A percentile compares a stretch with the other conserved stretches of the same genome.
Evolutionary conservation across 2,888 invertebrate genomes (phyloP).

Genomic region (Dolomedes plantarius): DNA sequence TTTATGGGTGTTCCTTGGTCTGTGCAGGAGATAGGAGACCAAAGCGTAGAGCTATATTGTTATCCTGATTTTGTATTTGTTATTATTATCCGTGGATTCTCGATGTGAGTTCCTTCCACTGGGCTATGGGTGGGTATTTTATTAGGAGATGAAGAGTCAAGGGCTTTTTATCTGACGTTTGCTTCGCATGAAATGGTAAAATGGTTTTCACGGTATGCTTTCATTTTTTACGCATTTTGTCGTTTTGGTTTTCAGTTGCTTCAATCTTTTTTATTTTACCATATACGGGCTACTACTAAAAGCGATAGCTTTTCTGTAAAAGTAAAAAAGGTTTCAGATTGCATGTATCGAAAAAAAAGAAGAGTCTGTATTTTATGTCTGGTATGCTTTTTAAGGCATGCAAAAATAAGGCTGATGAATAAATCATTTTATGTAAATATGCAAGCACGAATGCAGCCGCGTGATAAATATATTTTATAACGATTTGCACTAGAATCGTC

Average conservation of each 20-base stretch:
- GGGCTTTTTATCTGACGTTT: background rate
- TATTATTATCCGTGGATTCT: background rate
- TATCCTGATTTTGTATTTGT: background rate
- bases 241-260: background rate
- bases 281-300: no score
- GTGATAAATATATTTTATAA: no score
- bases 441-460: no score
- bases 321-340: no score
- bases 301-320: no score
- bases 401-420: no score
- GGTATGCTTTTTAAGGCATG: no score
- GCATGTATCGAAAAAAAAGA: no score
- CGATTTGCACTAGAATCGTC: no score
- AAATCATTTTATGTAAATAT: no score
- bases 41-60: background rate
- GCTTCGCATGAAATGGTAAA: background rate
- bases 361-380: no score
- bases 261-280: no score
- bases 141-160: conserved; percentile 7
- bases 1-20: conserved; percentile 51
- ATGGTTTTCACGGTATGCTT: background rate
- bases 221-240: background rate
- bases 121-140: background rate
- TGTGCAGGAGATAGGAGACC: background rate
- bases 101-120: background rate